These are phyloP conservation scores for Eumaeus atala DNA, from an alignment of 1,140 invertebrate species.

Conservation along the genomic window DNA sequence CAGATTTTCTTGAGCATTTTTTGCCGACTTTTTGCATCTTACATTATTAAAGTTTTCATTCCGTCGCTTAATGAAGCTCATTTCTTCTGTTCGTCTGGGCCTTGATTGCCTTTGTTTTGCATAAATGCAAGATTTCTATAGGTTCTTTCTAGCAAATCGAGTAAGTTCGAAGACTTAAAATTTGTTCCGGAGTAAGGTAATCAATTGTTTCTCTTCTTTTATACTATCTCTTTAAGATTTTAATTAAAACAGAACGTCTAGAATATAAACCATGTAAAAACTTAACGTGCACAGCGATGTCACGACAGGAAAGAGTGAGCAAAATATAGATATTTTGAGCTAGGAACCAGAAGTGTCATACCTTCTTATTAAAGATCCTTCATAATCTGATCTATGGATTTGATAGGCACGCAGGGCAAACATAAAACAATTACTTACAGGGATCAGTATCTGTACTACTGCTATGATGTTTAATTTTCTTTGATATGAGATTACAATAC, in stretches of 20 bases:
- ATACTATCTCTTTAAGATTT: constrained; percentile 10
- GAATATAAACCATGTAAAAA: not conserved
- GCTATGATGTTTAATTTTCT: no score
- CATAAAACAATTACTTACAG: no score
- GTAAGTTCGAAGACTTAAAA: constrained; percentile 58
- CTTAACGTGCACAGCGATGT: no score
- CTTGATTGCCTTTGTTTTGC: constrained; percentile 74
- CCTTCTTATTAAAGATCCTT: no score
- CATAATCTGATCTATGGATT: no score
- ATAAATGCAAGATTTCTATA: constrained; percentile 74
- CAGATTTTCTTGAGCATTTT: constrained; percentile 74
- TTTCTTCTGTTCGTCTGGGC: constrained; percentile 70
- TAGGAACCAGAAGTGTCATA: no score
- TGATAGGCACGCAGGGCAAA: no score
- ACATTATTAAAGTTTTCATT: constrained; percentile 75
- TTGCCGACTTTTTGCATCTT: constrained; percentile 71
- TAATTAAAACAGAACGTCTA: not conserved
- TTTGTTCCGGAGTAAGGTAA: constrained; percentile 57
- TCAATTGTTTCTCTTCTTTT: constrained; percentile 45
- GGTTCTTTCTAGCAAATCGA: constrained; percentile 62
- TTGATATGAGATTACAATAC: no score
- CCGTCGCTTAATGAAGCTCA: constrained; percentile 73
- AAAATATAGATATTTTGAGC: no score
- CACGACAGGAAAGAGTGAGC: no score
- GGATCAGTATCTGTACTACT: no score